Percentiles rank a stretch among this genome's conserved stretches.
phyloP scores from a whole-genome alignment of 2,888 invertebrate species.

The Elgonia sp. region DNA sequence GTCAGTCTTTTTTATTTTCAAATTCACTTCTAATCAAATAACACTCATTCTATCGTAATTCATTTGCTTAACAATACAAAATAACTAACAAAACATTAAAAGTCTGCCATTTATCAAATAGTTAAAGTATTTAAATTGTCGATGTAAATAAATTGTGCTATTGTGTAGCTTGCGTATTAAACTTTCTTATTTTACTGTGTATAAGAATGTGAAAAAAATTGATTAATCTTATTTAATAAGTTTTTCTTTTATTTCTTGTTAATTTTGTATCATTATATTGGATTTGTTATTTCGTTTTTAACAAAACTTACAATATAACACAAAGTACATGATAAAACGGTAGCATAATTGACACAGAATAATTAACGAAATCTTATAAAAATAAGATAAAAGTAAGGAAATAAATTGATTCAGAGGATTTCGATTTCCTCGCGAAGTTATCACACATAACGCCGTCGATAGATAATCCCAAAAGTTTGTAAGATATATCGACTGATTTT shows the following conservation, averaged over 20 bases:
- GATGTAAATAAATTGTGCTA: not conserved
- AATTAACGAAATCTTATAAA: constrained; percentile 2
- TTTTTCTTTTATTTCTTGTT: too few relatives aligned
- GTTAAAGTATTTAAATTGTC: not conserved
- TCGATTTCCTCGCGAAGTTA: constrained; percentile 36
- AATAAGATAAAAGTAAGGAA: constrained; percentile 18
- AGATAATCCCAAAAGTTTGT: constrained; percentile 70
- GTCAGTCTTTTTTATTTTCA: constrained; percentile 46
- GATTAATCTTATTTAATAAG: not conserved
- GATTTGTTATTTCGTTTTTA: constrained; percentile 13
- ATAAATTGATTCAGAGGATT: constrained; percentile 35
- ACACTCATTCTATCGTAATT: constrained; percentile 24
- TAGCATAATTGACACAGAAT: constrained; percentile 16
- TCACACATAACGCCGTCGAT: constrained; percentile 77
- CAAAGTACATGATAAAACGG: constrained; percentile 26
- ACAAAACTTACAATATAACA: constrained; percentile 48
- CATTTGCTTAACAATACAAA: constrained; percentile 30
- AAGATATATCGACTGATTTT: constrained; percentile 78
- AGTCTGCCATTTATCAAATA: not conserved
- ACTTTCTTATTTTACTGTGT: not conserved
- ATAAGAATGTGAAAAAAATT: not conserved
- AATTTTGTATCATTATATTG: not conserved
- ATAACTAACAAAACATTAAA: constrained; percentile 25
- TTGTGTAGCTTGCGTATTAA: not conserved
- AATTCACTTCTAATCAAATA: constrained; percentile 36